These are phyloP conservation scores for Anthoscopus minutus DNA, from an alignment of 2,113 vertebrate species.

Conservation along the genomic window DNA sequence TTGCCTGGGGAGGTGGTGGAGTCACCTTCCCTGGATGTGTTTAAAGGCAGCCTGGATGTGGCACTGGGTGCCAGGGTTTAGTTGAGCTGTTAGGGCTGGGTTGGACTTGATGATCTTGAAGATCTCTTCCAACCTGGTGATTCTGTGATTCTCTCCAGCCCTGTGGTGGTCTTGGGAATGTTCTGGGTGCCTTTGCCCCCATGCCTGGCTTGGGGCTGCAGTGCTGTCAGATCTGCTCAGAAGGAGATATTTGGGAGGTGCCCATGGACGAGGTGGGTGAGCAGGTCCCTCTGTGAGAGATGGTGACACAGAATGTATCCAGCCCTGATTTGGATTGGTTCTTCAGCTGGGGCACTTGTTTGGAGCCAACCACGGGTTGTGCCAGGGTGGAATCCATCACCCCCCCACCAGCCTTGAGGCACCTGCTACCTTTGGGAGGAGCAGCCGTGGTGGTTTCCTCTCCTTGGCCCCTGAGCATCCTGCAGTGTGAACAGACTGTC, in stretches of 20 bases:
- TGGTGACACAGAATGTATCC: background rate
- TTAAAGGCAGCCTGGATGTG: background rate
- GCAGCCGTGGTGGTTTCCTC: background rate
- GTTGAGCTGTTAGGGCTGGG: background rate
- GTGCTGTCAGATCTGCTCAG: background rate
- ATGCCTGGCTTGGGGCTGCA: background rate
- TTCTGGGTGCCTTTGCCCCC: background rate
- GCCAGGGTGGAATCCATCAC: background rate
- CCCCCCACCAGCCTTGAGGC: background rate
- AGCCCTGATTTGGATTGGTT: background rate
- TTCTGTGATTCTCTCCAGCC: background rate
- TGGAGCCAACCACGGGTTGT: background rate
- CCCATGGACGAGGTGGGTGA: background rate
- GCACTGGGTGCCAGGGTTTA: background rate
- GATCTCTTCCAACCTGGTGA: background rate
- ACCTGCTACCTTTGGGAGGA: background rate
- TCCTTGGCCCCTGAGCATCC: fast-evolving
- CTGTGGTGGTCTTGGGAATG: fast-evolving
- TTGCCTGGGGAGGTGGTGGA: background rate
- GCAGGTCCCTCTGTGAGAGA: background rate
- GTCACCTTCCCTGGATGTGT: background rate
- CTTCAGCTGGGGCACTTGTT: background rate
- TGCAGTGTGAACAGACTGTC: background rate
- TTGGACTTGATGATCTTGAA: background rate
- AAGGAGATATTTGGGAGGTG: background rate